These are phyloP conservation scores for Cephus pygmeus DNA, from an alignment of 2,888 invertebrate genomes.

Conservation along the genomic window DNA sequence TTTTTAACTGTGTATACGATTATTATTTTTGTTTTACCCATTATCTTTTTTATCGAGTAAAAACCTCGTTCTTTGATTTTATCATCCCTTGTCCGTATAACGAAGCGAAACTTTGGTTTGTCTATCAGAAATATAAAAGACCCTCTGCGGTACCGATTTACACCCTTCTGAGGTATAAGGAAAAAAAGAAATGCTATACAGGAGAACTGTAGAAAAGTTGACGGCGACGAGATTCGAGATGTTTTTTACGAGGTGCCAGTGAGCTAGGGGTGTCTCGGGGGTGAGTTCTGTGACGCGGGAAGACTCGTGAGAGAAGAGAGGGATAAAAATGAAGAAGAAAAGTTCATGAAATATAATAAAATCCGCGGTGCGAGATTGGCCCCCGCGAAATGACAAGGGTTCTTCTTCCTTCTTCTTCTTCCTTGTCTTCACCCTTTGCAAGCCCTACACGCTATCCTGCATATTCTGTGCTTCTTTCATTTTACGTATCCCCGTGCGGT, in stretches of 20 bases:
- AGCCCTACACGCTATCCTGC: neutral
- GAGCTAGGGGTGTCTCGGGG: constrained; percentile 26
- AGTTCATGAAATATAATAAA: constrained; percentile 26
- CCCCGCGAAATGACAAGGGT: constrained; percentile 20
- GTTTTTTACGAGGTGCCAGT: constrained; percentile 6
- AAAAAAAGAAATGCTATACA: neutral
- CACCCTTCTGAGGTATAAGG: neutral
- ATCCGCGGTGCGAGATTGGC: constrained; percentile 26
- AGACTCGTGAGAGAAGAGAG: neutral
- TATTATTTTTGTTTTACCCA: neutral
- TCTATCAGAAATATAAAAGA: neutral
- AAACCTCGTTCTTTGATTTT: neutral
- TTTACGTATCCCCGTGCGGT: constrained; percentile 13
- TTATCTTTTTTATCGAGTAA: neutral
- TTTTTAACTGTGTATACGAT: neutral
- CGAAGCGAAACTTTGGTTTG: neutral
- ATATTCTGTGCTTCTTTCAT: neutral
- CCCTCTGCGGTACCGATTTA: neutral
- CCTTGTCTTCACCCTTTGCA: neutral
- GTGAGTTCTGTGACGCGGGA: neutral
- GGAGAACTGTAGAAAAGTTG: neutral
- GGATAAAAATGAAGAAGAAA: neutral
- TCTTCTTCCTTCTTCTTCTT: constrained; percentile 1
- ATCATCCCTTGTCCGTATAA: neutral
- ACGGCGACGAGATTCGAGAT: constrained; percentile 1